Evolutionary conservation across 1,140 invertebrate species (phyloP).

Genomic region (Heliconius congener): DNA sequence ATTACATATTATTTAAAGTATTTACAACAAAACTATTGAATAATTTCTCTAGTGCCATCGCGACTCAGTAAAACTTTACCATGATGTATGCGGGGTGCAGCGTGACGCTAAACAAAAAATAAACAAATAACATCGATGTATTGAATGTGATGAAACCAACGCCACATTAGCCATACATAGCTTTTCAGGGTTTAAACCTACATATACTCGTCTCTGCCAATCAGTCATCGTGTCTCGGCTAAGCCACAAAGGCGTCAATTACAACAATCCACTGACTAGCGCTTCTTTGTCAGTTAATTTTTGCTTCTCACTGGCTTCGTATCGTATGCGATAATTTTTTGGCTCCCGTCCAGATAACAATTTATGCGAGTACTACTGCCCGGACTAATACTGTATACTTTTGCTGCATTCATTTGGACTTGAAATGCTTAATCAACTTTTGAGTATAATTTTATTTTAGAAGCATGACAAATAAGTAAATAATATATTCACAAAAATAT

Average conservation of each 20-base stretch:
- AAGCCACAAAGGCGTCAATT: slow-evolving; percentile 4
- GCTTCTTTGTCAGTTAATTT: not conserved
- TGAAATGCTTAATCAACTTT: slow-evolving; percentile 14
- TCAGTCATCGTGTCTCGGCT: not conserved
- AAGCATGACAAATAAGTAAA: too few relatives aligned
- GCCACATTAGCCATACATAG: not conserved
- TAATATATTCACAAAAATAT: too few relatives aligned
- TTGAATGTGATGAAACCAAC: too few relatives aligned
- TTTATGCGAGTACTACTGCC: slow-evolving; percentile 9
- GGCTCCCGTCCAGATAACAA: slow-evolving; percentile 17
- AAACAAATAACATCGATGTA: too few relatives aligned
- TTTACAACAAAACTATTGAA: too few relatives aligned
- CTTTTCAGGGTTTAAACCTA: not conserved
- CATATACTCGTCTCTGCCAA: not conserved
- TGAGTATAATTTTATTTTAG: too few relatives aligned
- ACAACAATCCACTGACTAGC: not conserved
- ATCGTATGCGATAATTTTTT: slow-evolving; percentile 14
- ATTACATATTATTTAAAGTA: too few relatives aligned
- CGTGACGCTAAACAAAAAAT: not conserved
- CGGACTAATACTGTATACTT: not conserved
- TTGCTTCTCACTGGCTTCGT: not conserved
- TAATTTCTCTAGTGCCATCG: too few relatives aligned
- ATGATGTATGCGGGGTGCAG: too few relatives aligned
- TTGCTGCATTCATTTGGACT: not conserved
- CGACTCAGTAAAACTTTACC: too few relatives aligned